Percentiles rank a stretch among this genome's conserved stretches.
Evolutionary conservation across 2,113 vertebrate genomes (phyloP).

Genomic region (Dermatemys mawii): DNA sequence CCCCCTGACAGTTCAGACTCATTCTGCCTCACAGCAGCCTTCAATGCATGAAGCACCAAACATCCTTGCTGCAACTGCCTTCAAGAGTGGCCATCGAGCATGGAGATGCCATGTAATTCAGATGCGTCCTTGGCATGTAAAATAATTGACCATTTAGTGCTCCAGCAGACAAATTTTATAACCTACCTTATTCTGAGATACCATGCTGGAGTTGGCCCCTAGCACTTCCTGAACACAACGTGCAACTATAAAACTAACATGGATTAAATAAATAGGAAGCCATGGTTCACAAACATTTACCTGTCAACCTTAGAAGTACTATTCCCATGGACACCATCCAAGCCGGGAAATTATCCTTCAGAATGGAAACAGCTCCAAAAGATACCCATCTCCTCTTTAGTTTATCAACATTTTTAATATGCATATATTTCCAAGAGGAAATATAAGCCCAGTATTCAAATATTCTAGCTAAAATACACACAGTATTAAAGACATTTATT

Average conservation of each 20-base stretch:
- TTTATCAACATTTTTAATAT: background rate
- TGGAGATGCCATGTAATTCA: rapidly evolving
- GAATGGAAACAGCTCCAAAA: background rate
- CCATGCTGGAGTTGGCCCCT: background rate
- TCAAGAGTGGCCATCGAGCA: background rate
- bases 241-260: background rate
- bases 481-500: background rate
- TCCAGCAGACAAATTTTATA: background rate
- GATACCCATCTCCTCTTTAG: rapidly evolving
- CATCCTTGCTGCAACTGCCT: background rate
- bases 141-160: too few relatives aligned
- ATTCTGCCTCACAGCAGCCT: background rate
- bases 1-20: background rate
- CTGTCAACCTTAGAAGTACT: background rate
- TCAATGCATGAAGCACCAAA: background rate
- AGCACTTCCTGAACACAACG: rapidly evolving
- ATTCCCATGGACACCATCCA: background rate
- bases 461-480: background rate
- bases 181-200: background rate
- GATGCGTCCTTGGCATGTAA: background rate
- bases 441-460: background rate
- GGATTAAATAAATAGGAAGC: background rate
- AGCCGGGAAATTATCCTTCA: background rate
- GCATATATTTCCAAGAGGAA: background rate
- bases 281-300: background rate